Evolutionary conservation across 2,888 invertebrate species (phyloP).

Genomic region (Morpho achilles): DNA sequence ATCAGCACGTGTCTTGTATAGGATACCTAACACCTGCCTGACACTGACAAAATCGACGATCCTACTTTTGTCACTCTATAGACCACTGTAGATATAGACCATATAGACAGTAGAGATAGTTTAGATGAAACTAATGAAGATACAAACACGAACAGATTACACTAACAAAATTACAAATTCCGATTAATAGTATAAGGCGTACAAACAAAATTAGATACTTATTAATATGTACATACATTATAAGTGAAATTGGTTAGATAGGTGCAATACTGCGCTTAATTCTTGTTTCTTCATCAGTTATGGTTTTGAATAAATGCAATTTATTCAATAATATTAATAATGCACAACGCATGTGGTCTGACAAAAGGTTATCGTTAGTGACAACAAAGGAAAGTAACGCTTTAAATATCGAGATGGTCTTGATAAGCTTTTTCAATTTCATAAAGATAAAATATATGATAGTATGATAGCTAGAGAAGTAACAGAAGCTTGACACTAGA

Average conservation of each 20-base stretch:
- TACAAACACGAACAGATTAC: constrained; percentile 33
- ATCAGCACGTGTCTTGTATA: constrained; percentile 75
- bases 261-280: background rate
- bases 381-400: constrained; percentile 26
- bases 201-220: background rate
- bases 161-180: constrained; percentile 11
- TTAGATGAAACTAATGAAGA: constrained; percentile 37
- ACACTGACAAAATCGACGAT: constrained; percentile 27
- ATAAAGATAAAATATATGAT: background rate
- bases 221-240: background rate
- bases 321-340: constrained; percentile 14
- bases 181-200: background rate
- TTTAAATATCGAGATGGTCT: constrained; percentile 8
- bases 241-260: constrained; percentile 8
- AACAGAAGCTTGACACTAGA: constrained; percentile 19
- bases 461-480: constrained; percentile 5
- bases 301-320: constrained; percentile 14
- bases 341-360: constrained; percentile 25
- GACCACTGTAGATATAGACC: constrained; percentile 56
- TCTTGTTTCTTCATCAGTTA: constrained; percentile 35
- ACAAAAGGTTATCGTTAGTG: constrained; percentile 20
- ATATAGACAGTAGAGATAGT: constrained; percentile 47
- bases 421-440: constrained; percentile 13
- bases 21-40: constrained; percentile 64
- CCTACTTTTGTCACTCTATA: constrained; percentile 44